These are phyloP conservation scores for Pempheris klunzingeri DNA, from an alignment of 2,797 vertebrate species.

Conservation along the genomic window DNA sequence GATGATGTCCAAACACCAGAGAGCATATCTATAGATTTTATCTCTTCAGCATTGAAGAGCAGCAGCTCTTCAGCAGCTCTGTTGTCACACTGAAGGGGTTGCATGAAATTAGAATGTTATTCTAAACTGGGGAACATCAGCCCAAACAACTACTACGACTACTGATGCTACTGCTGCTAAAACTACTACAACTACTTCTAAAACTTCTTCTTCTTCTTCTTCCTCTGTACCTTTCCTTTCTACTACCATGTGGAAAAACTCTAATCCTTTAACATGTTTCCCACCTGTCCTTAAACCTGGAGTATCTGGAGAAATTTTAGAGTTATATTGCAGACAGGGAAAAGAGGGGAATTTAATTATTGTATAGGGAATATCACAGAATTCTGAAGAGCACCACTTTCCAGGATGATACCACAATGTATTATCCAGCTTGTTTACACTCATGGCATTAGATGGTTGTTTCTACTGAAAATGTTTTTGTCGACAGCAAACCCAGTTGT, in stretches of 20 bases:
- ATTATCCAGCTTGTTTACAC: slow-evolving; percentile 27
- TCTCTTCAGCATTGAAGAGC: slow-evolving; percentile 12
- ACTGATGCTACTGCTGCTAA: too few species aligned
- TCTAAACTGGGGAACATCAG: slow-evolving; percentile 1
- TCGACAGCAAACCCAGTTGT: not conserved
- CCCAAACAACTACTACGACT: too few species aligned
- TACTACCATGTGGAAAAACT: not conserved
- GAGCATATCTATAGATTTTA: not conserved
- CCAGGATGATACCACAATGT: slow-evolving; percentile 8
- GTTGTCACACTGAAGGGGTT: not conserved
- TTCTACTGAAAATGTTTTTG: slow-evolving; percentile 16
- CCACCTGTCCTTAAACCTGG: slow-evolving; percentile 31
- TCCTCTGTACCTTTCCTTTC: not conserved
- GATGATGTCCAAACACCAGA: not conserved
- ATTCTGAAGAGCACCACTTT: slow-evolving; percentile 31
- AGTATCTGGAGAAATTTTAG: slow-evolving; percentile 21
- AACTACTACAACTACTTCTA: too few species aligned
- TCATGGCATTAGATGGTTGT: slow-evolving; percentile 16
- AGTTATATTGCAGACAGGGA: slow-evolving; percentile 30
- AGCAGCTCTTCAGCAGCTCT: too few species aligned
- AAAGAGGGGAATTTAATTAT: slow-evolving; percentile 11
- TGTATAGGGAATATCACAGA: slow-evolving; percentile 23
- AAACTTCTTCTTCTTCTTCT: too few species aligned
- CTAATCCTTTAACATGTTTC: slow-evolving; percentile 23
- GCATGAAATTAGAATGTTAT: not conserved